Percentiles rank a stretch among this genome's conserved stretches.
Evolutionary conservation across 1,140 invertebrate species (phyloP).

Genomic region (Hyles euphorbiae): DNA sequence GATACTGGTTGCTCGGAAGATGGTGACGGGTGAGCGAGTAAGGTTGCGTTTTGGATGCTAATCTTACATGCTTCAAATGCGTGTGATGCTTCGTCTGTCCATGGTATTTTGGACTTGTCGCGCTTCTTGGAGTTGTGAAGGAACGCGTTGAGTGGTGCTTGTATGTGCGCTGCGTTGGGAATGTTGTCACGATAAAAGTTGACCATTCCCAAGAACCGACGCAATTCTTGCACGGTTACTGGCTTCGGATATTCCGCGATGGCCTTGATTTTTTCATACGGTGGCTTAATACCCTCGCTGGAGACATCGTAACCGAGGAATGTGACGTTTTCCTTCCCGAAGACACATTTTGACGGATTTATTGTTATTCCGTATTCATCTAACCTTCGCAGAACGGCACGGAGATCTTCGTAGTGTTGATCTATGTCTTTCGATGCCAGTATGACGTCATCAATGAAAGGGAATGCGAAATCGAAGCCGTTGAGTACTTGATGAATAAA

Average conservation of each 20-base stretch:
- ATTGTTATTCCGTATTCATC: conserved; percentile 19
- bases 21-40: conserved; percentile 28
- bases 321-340: background rate
- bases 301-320: conserved; percentile 5
- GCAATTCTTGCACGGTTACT: conserved; percentile 22
- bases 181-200: conserved; percentile 37
- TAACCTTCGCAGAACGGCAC: conserved; percentile 22
- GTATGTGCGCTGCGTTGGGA: conserved; percentile 26
- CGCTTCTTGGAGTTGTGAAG: conserved; percentile 33
- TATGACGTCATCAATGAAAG: conserved; percentile 76
- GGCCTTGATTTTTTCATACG: conserved; percentile 16
- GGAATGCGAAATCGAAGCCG: conserved; percentile 38
- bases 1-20: too few relatives aligned
- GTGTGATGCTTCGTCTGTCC: conserved; percentile 27
- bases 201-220: conserved; percentile 47
- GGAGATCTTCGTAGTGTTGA: conserved; percentile 38
- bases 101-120: conserved; percentile 21
- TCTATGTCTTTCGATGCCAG: conserved; percentile 43
- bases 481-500: conserved; percentile 59
- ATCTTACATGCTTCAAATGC: conserved; percentile 55
- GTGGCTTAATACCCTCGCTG: background rate
- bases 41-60: conserved; percentile 30
- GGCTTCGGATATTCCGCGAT: conserved; percentile 29
- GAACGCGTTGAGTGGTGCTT: conserved; percentile 27
- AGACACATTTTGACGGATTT: conserved; percentile 8